phyloP scores from a whole-genome alignment of 35 echinoderm and acorn worm genomes.

The Apostichopus parvimensis region DNA sequence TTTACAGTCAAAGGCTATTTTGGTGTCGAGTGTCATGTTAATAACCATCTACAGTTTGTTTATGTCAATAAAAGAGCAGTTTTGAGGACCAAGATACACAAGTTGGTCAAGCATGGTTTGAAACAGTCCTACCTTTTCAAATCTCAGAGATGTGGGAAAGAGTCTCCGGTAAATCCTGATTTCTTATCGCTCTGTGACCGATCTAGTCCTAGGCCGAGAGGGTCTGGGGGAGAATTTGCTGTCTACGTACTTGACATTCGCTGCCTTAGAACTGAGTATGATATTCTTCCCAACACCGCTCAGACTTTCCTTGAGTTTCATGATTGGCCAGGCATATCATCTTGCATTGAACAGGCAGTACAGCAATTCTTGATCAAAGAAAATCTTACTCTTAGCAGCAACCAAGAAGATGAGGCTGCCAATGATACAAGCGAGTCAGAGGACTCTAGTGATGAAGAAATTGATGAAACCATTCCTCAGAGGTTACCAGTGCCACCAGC shows the following conservation, averaged over 20 bases:
- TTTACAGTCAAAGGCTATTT: constrained; percentile 75
- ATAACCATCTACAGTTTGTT: constrained; percentile 83
- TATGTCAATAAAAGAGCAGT: constrained; percentile 85
- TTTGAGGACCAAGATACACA: constrained; percentile 85
- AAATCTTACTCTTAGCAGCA: constrained; percentile 56
- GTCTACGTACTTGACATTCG: constrained; percentile 83
- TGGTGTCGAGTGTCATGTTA: constrained; percentile 75
- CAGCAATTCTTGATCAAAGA: constrained; percentile 64
- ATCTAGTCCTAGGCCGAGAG: constrained; percentile 60
- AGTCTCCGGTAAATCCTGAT: constrained; percentile 8
- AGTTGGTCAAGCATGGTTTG: constrained; percentile 68
- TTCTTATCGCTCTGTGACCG: constrained; percentile 17
- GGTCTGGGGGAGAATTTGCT: constrained; percentile 59
- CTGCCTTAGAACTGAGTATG: constrained; percentile 76
- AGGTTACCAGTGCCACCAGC: not conserved
- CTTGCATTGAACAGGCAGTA: constrained; percentile 72
- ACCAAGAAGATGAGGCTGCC: not conserved
- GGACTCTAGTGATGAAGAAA: constrained; percentile 1
- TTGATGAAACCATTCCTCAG: not conserved
- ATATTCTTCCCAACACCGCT: constrained; percentile 76
- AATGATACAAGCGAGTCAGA: not conserved
- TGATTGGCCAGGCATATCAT: constrained; percentile 73
- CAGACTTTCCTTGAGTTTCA: constrained; percentile 93
- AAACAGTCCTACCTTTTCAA: constrained; percentile 70
- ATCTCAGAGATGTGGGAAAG: constrained; percentile 20